A percentile compares a stretch with the other conserved stretches of the same genome.
These are phyloP conservation scores for Rattus rattus DNA, from an alignment of 2,113 vertebrate genomes.

Conservation along the genomic window DNA sequence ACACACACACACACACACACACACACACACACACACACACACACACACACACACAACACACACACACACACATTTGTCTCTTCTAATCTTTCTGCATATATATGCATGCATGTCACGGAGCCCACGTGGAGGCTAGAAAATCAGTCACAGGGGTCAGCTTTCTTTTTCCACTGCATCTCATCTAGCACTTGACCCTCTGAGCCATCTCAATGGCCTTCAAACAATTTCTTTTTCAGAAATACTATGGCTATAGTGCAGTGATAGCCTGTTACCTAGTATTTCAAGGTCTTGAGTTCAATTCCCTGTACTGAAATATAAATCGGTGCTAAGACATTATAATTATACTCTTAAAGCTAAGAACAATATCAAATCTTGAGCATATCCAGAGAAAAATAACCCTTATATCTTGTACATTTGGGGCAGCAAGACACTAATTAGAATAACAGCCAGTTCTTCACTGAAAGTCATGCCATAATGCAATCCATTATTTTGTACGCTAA, in stretches of 20 bases:
- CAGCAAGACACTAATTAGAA: neutral
- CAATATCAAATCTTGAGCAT: neutral
- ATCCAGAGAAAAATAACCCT: neutral
- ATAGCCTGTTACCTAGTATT: neutral
- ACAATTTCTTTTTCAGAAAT: neutral
- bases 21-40: too few species aligned
- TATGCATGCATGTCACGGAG: neutral
- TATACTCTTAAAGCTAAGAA: neutral
- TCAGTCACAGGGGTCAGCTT: neutral
- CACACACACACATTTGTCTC: neutral
- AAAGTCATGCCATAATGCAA: neutral
- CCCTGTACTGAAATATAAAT: neutral
- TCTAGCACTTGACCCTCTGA: neutral
- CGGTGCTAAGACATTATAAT: neutral
- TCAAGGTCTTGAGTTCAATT: neutral
- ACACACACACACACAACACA: too few species aligned
- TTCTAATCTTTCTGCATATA: neutral
- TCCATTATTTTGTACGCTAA: neutral
- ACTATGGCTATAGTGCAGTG: neutral
- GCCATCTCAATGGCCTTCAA: neutral
- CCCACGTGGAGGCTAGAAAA: neutral
- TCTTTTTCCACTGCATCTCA: neutral
- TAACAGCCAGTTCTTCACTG: neutral
- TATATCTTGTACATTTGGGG: neutral
- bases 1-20: too few species aligned